These are phyloP conservation scores for Galeopsomyia nigrocyanea DNA, from an alignment of 2,888 invertebrate genomes.

Conservation along the genomic window DNA sequence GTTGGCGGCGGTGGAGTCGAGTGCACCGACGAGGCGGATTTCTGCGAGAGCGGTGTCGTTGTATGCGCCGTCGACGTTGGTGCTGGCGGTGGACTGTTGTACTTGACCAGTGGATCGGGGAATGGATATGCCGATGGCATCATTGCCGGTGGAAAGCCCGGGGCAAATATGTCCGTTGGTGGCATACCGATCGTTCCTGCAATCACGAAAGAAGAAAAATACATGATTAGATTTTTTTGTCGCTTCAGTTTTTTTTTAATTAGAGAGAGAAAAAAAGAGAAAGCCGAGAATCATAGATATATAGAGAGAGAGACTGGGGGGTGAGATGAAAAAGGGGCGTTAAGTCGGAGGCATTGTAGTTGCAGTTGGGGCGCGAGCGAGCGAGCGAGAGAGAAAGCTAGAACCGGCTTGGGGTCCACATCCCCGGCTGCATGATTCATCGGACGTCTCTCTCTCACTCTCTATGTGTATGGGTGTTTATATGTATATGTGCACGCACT, in stretches of 20 bases:
- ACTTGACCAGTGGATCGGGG: constrained; percentile 47
- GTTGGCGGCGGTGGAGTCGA: constrained; percentile 24
- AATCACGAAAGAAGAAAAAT: constrained; percentile 28
- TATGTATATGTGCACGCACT: background rate
- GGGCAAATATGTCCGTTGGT: constrained; percentile 60
- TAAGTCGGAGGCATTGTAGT: constrained; percentile 7
- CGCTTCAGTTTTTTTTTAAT: background rate
- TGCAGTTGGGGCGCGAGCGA: background rate
- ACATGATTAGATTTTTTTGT: background rate
- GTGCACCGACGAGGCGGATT: constrained; percentile 17
- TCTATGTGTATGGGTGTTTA: background rate
- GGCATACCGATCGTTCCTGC: constrained; percentile 63
- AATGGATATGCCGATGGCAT: constrained; percentile 60
- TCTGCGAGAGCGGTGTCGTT: constrained; percentile 8
- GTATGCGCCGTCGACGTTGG: constrained; percentile 4
- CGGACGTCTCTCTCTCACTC: background rate
- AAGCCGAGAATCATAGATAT: background rate
- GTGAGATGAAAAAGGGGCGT: constrained; percentile 9
- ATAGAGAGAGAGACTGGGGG: background rate
- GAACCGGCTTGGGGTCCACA: constrained; percentile 36
- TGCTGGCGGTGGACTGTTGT: constrained; percentile 16
- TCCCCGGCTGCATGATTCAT: constrained; percentile 39
- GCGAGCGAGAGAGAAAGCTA: constrained; percentile 16
- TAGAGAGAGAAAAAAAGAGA: background rate
- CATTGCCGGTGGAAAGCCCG: constrained; percentile 59